Evolutionary conservation across 1,140 invertebrate species (phyloP), one percentile per base, ranked within the genome.

Genomic region (Drosophila pallidifrons): DNA sequence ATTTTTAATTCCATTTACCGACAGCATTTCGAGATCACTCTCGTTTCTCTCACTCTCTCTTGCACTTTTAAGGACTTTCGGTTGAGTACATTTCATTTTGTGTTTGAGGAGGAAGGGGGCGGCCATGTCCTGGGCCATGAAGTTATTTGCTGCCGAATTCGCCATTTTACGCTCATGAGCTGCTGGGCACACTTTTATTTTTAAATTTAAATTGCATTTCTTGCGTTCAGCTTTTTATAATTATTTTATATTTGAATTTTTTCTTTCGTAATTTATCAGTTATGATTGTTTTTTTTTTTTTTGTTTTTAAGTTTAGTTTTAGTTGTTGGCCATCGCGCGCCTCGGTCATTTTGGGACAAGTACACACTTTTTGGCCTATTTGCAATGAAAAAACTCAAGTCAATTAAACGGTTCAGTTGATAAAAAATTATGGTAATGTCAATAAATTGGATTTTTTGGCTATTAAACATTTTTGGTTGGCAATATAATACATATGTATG

Each of bases 341-440:
- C 92, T 92, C 91, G 91, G 90, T 92, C 90, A 80, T 92, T 75
- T 75, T 75, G 91, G 91, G 91, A 92, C 91, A 92, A 91, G 91
- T 92, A 92, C 91, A 92, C 91, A 92, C 91, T 92, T 92, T 92
- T 91, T 91, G 91, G 91, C 91, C 91, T 92, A 92, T 92, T 92
- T 91, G 89, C 89, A 92, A 92, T 72, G 91, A 92, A 92, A 92
- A 92, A 92, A 92, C 74, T 92, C 83, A 81, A 91, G 86, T 92
- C 88, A 92, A 92, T 92, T 87, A 92, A 92, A 92, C 69, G 76
- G 82, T 79, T 70, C 88, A 89, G 66, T 25, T 64, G 5, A n/a
- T 78, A 77, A 87, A 87, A 87, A 73, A 55, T 54, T 67, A 79
- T 66, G 54, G 76, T 82, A 70, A 74, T 82, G 77, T 85, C 82